Conservation (phyloP, 2,113 vertebrate genomes). For the Podilymbus podiceps region DNA sequence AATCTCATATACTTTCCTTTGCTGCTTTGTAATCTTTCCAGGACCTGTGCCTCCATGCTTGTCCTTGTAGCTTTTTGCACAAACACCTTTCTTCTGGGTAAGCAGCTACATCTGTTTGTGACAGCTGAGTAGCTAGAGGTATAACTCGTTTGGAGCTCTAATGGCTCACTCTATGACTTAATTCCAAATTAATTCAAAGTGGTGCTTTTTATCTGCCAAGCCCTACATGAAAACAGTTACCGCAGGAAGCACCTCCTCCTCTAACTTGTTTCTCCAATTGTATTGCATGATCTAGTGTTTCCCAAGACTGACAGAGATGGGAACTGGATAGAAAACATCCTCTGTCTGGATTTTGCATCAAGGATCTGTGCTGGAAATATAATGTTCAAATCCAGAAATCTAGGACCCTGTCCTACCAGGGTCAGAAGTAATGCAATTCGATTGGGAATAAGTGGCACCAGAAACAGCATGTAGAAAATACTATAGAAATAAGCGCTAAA, state of each 20-base stretch:
- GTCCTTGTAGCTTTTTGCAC: conserved; percentile 32
- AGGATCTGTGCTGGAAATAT: neutral
- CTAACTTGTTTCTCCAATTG: neutral
- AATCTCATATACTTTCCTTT: neutral
- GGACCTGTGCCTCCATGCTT: conserved; percentile 1
- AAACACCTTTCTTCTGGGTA: conserved; percentile 35
- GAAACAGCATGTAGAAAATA: neutral
- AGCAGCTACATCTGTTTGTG: conserved; percentile 16
- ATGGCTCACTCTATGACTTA: neutral
- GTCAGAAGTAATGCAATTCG: neutral
- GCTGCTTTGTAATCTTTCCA: conserved; percentile 40
- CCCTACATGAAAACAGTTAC: neutral
- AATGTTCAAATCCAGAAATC: neutral
- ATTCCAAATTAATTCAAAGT: neutral
- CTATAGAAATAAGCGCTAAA: neutral
- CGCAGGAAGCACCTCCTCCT: neutral
- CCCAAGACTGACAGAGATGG: neutral
- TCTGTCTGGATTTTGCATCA: neutral
- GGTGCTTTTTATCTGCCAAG: neutral
- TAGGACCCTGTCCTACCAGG: neutral
- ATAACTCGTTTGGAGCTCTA: neutral
- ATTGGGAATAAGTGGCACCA: neutral
- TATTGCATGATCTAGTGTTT: neutral
- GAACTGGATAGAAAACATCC: neutral
- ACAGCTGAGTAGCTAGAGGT: neutral